Evolutionary conservation across 2,113 vertebrate genomes (phyloP).

Genomic region (Aptenodytes patagonicus): DNA sequence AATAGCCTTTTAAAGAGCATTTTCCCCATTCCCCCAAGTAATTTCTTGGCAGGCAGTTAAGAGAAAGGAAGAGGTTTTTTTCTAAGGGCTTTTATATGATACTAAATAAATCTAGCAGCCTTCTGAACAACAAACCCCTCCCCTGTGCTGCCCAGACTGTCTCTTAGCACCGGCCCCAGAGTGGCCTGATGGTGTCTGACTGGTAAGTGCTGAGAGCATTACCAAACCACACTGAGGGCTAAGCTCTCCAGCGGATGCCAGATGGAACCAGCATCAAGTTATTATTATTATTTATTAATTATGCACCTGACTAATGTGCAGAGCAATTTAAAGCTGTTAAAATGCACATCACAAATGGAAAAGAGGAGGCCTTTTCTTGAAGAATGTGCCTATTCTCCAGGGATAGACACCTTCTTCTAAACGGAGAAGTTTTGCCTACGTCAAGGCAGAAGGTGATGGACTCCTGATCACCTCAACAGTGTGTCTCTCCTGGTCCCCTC

Average conservation of each 20-base stretch:
- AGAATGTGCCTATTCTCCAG: not conserved
- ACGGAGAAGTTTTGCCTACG: not conserved
- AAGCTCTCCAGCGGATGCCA: not conserved
- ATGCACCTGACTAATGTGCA: constrained; percentile 45
- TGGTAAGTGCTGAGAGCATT: constrained; percentile 47
- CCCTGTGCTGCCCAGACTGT: constrained; percentile 18
- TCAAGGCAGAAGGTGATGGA: not conserved
- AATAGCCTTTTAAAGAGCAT: constrained; percentile 63
- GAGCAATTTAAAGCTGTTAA: constrained; percentile 41
- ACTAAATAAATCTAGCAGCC: constrained; percentile 48
- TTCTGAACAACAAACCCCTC: constrained; percentile 6
- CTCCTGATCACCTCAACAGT: not conserved
- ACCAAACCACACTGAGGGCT: constrained; percentile 16
- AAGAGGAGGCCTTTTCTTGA: not conserved
- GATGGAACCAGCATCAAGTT: constrained; percentile 19
- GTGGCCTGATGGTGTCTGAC: constrained; percentile 45
- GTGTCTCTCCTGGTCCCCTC: not conserved
- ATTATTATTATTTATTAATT: constrained; percentile 69
- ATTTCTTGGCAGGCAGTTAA: constrained; percentile 60
- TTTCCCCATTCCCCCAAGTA: constrained; percentile 58
- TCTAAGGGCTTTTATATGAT: constrained; percentile 44
- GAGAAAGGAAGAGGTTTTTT: constrained; percentile 31
- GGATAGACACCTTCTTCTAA: not conserved
- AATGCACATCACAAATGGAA: constrained; percentile 15
- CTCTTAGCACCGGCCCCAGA: constrained; percentile 3